Percentiles rank a stretch among this genome's conserved stretches.
Evolutionary conservation across 1,140 invertebrate genomes (phyloP).

Genomic region (Caenorhabditis inopinata): DNA sequence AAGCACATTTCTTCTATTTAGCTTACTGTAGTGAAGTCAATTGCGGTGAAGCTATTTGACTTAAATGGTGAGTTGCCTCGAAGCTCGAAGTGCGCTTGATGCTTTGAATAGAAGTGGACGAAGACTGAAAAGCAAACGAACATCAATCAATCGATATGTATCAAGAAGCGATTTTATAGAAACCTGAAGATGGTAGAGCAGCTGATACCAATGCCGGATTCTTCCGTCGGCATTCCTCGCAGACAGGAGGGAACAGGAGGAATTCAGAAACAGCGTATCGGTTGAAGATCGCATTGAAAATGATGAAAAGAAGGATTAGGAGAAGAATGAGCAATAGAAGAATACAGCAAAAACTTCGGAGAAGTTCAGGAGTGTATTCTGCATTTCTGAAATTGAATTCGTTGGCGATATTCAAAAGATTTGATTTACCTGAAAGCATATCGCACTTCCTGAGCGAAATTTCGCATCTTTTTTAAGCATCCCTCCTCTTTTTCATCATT

Average conservation of each 20-base stretch:
- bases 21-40: constrained; percentile 62
- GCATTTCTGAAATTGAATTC: constrained; percentile 48
- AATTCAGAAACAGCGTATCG: constrained; percentile 35
- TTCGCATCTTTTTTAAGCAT: constrained; percentile 36
- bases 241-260: constrained; percentile 61
- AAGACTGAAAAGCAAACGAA: constrained; percentile 47
- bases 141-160: no score
- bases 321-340: constrained; percentile 53
- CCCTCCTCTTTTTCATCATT: not conserved
- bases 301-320: constrained; percentile 54
- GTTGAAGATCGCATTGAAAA: constrained; percentile 50
- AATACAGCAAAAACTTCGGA: constrained; percentile 49
- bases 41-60: constrained; percentile 64
- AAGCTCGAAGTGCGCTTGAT: constrained; percentile 61
- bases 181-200: constrained; percentile 35
- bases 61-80: constrained; percentile 63
- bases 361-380: constrained; percentile 55
- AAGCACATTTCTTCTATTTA: not conserved
- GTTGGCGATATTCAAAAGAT: not conserved
- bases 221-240: constrained; percentile 61
- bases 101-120: constrained; percentile 48
- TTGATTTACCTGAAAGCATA: constrained; percentile 37
- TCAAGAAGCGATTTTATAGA: no score
- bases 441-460: constrained; percentile 2
- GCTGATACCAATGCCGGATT: constrained; percentile 53